A percentile compares a stretch with the other conserved stretches of the same genome.
phyloP scores from a whole-genome alignment of 2,797 vertebrate genomes.

The Phrynocephalus guinanensis region DNA sequence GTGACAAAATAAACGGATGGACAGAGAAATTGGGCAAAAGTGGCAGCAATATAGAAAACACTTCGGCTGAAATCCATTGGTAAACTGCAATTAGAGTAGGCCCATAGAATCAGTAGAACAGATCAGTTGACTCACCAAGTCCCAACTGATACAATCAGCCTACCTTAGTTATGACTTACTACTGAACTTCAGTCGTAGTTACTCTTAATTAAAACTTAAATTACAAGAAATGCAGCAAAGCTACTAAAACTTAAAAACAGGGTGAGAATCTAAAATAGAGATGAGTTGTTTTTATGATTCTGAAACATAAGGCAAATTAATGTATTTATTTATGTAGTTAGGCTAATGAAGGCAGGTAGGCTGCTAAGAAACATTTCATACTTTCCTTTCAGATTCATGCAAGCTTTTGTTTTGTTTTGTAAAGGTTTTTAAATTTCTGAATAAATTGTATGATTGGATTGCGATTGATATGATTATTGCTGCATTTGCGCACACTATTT shows the following conservation, averaged over 20 bases:
- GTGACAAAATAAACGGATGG: no score
- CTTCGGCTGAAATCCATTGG: no score
- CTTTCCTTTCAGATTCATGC: background rate
- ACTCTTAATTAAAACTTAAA: background rate
- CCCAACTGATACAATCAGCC: no score
- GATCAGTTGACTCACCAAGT: no score
- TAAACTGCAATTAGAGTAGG: no score
- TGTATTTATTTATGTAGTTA: background rate
- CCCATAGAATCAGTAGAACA: no score
- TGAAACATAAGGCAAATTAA: background rate
- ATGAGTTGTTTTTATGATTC: background rate
- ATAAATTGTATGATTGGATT: background rate
- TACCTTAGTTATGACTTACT: no score
- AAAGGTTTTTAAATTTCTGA: background rate
- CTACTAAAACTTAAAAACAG: background rate
- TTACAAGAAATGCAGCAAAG: background rate
- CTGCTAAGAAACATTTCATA: background rate
- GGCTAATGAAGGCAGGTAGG: background rate
- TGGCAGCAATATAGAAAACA: background rate
- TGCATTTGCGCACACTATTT: background rate
- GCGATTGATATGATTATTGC: no score
- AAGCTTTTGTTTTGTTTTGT: background rate
- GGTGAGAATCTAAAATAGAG: background rate
- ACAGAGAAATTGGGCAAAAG: background rate
- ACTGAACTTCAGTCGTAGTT: no score